A percentile compares a stretch with the other conserved stretches of the same genome.
phyloP scores from a whole-genome alignment of 2,888 invertebrate species.

The Apodemia duryi region DNA sequence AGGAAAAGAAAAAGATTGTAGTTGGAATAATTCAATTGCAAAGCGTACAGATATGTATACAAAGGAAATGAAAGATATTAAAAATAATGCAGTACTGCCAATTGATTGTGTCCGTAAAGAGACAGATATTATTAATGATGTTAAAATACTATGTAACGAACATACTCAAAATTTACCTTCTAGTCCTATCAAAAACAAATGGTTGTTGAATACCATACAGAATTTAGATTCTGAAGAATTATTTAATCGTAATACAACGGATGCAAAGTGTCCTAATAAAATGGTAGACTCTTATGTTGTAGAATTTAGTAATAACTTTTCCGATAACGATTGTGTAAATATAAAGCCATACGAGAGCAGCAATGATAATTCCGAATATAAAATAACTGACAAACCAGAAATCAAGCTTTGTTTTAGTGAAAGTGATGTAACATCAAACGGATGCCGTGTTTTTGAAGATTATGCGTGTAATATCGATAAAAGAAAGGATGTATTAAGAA shows the following conservation, averaged over 20 bases:
- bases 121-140: not conserved
- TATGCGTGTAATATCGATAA: not conserved
- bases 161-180: not conserved
- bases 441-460: constrained; percentile 26
- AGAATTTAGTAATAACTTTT: not conserved
- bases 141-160: not conserved
- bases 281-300: not conserved
- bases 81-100: not conserved
- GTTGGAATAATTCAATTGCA: not conserved
- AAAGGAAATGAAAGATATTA: not conserved
- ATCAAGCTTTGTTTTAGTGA: constrained; percentile 45
- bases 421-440: constrained; percentile 49
- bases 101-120: not conserved
- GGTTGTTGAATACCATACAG: not conserved
- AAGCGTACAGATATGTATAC: not conserved
- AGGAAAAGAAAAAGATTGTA: constrained; percentile 23
- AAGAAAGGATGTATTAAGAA: not conserved
- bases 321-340: constrained; percentile 19
- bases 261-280: not conserved
- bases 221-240: constrained; percentile 4
- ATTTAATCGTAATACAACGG: not conserved
- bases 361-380: constrained; percentile 19
- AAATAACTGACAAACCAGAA: constrained; percentile 26
- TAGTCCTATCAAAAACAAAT: not conserved
- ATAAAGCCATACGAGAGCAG: constrained; percentile 25